Base-by-base conservation (phyloP, 2,888 invertebrate genomes). In the Cremastinae sp. region DNA sequence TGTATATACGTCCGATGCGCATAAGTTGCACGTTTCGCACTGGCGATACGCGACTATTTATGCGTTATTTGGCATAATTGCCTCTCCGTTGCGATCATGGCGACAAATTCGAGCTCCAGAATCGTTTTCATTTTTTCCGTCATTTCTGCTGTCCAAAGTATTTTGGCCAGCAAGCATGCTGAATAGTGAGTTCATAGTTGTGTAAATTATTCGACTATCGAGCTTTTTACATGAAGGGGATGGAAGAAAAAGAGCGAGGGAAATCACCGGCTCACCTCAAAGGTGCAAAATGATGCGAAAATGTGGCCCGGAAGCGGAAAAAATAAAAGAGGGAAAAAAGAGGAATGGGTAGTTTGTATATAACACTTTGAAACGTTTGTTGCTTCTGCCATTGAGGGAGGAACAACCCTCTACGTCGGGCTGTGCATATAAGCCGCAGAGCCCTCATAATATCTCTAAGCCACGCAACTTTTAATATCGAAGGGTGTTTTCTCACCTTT, bases 391-490 rank as follows among this genome's bases (percentile, higher is more conserved):
- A 22, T 22, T 16, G n/a, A 58, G 58, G 14, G 58, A 20, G 22
- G 12, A 14, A 49, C 65, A n/a, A 22, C 43, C 43, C 55, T 68
- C 70, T 43, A 66, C 65, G 37, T 43, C 59, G 45, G 58, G 68
- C 56, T 61, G 22, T n/a, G 41, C 20, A 28, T 14, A 43, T 22
- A 70, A 20, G 49, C 56, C 56, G 18, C 55, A 59, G 78, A 71
- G 75, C 78, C 74, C 69, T 72, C 79, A 80, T 87, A 86, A 87
- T 88, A 87, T 84, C 85, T 83, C 77, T 79, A 78, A 83, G 83
- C 87, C 87, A 87, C 84, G 86, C 85, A 86, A 88, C 84, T 88
- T 87, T 86, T 87, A 87, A 88, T 87, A 87, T 88, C 85, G 87
- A 86, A 85, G 87, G 86, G 86, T 87, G 87, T 87, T 88, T 87